Percentiles rank a stretch among this genome's conserved stretches.
These are phyloP conservation scores for Eurytoma adleriae DNA, from an alignment of 2,888 invertebrate genomes.

Conservation along the genomic window DNA sequence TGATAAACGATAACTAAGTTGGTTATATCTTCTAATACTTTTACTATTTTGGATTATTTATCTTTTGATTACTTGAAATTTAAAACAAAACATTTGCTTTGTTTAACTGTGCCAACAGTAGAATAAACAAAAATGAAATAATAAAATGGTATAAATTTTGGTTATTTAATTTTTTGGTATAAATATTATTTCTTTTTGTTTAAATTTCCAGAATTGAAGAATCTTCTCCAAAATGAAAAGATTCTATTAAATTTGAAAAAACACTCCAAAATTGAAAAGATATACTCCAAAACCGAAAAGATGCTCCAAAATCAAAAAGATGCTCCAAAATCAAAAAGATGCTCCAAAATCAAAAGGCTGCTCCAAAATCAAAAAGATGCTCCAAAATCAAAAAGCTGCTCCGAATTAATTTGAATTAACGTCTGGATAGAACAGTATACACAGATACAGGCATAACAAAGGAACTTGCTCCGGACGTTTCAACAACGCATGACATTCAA, in stretches of 20 bases:
- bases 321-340: not conserved
- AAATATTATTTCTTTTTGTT: no score
- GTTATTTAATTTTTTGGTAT: no score
- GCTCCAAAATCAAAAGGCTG: not conserved
- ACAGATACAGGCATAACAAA: not conserved
- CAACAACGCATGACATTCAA: not conserved
- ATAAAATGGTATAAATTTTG: no score
- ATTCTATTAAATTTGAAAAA: not conserved
- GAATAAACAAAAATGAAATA: no score
- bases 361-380: not conserved
- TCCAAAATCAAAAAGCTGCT: not conserved
- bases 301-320: not conserved
- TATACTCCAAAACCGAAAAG: not conserved
- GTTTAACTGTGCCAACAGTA: no score
- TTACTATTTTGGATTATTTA: not conserved
- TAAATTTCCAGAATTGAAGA: no score
- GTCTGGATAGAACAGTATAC: not conserved
- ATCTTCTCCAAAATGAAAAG: not conserved
- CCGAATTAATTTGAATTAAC: not conserved
- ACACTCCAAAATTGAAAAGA: no score
- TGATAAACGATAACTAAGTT: not conserved
- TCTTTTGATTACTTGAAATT: not conserved
- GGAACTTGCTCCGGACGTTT: not conserved
- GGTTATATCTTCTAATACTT: not conserved
- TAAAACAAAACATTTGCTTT: no score